Base-by-base conservation (phyloP, 2,113 vertebrate species). In the Cichladusa arquata region DNA sequence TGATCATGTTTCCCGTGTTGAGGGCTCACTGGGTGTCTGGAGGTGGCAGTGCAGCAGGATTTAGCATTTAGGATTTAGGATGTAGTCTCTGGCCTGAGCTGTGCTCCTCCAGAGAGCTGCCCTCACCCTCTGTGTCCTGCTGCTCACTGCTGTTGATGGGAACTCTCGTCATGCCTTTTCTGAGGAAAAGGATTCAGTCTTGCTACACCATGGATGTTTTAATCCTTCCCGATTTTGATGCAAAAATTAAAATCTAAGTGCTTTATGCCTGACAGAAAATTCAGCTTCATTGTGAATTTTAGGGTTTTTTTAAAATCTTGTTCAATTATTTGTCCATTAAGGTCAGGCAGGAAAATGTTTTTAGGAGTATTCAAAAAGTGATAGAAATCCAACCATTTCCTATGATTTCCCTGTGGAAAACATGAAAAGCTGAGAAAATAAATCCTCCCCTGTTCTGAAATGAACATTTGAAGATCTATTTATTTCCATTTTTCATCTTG, bases 1-100 rank as follows among this genome's bases (percentile, higher is more conserved):
- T 8, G 2, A 33, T 60, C 5, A 4, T 0, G 0, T 47, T 73
- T 47, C 50, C 28, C 12, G 0, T 34, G 42, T 20, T 2, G 4
- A 47, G 51, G 51, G 25, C 17, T 65, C 11, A 1, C 28, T 36
- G 40, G 25, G 28, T 72, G 50, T 40, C 44, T 42, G 31, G 14
- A 51, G 40, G 44, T 9, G 12, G 48, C 14, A 40, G 50, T 0
- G 2, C 66, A 45, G 23, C 17, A 83, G 67, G 66, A 40, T 57
- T 74, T 26, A 17, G 18, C 18, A n/a, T 82, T n/a, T 51, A 51
- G 26, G 9, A 17, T 51, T 28, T 51, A 28, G 50, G 5, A 45
- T 18, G 7, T 1, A 3, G 9, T 14, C 38, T 25, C 29, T 24
- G 36, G 14, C 57, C 48, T 2, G 1, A 50, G 25, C 18, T 0